Conservation (phyloP, 2,888 invertebrate species). For the Blastobasis lacticolella region DNA sequence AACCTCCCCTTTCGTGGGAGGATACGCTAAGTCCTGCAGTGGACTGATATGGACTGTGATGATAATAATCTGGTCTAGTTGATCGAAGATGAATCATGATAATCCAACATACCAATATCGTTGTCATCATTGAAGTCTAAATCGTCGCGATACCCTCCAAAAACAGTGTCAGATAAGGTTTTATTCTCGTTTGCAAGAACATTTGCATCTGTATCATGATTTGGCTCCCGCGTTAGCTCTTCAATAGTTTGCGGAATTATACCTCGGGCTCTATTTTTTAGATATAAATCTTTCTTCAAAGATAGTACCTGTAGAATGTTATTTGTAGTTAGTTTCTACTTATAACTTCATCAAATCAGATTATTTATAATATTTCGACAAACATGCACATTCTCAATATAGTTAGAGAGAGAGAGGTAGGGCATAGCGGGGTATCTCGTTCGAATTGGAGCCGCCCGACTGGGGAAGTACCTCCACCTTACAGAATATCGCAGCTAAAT, state of each 20-base stretch:
- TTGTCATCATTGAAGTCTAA: slow-evolving; percentile 87
- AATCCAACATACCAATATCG: slow-evolving; percentile 75
- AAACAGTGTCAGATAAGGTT: slow-evolving; percentile 68
- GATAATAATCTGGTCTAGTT: no score
- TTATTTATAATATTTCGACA: neutral
- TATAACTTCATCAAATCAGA: neutral
- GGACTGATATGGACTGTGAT: no score
- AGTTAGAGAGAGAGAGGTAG: no score
- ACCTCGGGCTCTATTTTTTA: slow-evolving; percentile 63
- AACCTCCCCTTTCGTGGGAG: no score
- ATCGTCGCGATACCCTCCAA: slow-evolving; percentile 82
- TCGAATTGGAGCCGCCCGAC: no score
- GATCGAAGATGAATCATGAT: neutral
- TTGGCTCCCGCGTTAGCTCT: slow-evolving; percentile 40
- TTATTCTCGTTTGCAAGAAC: slow-evolving; percentile 10
- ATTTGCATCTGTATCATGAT: neutral
- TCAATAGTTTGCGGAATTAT: slow-evolving; percentile 51
- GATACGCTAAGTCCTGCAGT: no score
- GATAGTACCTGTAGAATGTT: slow-evolving; percentile 65
- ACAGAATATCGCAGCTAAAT: no score
- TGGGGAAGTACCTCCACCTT: no score
- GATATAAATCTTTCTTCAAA: slow-evolving; percentile 75
- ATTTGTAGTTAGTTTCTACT: no score
- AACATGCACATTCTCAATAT: no score
- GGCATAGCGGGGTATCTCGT: no score